Conservation (phyloP, 2,888 invertebrate genomes). For the Temnothorax ravouxi region DNA sequence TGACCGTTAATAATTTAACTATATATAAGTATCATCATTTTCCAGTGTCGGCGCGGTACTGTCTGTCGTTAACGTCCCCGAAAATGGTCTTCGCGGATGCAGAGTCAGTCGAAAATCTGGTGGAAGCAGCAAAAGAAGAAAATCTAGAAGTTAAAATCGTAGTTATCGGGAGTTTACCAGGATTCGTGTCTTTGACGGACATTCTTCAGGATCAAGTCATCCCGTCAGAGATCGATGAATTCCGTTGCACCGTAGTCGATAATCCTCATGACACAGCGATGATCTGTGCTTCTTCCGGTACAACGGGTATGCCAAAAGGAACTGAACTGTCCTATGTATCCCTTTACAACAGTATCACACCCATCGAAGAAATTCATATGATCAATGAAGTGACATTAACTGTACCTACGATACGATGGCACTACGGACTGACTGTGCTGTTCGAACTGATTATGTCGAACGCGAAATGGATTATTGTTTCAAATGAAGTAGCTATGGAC, state of each 20-base stretch:
- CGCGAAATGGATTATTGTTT: constrained; percentile 7
- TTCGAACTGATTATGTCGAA: constrained; percentile 39
- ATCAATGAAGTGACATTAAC: constrained; percentile 12
- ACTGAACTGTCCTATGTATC: constrained; percentile 46
- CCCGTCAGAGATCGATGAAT: constrained; percentile 45
- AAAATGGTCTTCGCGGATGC: constrained; percentile 61
- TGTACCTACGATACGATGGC: constrained; percentile 46
- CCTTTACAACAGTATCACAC: constrained; percentile 19
- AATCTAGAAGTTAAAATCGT: constrained; percentile 58
- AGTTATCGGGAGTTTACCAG: constrained; percentile 49
- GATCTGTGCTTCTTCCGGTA: constrained; percentile 59
- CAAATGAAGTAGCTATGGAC: background rate
- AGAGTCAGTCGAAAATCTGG: constrained; percentile 36
- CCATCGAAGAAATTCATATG: constrained; percentile 31
- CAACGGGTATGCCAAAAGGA: constrained; percentile 60
- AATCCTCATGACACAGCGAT: constrained; percentile 26
- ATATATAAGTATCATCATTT: background rate
- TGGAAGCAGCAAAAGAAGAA: constrained; percentile 46
- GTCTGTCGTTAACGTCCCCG: constrained; percentile 51
- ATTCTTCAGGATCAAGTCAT: constrained; percentile 15
- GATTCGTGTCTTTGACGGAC: constrained; percentile 55
- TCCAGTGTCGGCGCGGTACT: constrained; percentile 45
- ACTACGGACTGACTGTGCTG: constrained; percentile 23
- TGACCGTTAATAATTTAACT: background rate
- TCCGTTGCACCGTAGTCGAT: constrained; percentile 37